Percentiles rank a stretch among this genome's conserved stretches.
phyloP scores from a whole-genome alignment of 30 jellyfish, hydroid and myxozoan genomes.

The Turritopsis dohrnii region DNA sequence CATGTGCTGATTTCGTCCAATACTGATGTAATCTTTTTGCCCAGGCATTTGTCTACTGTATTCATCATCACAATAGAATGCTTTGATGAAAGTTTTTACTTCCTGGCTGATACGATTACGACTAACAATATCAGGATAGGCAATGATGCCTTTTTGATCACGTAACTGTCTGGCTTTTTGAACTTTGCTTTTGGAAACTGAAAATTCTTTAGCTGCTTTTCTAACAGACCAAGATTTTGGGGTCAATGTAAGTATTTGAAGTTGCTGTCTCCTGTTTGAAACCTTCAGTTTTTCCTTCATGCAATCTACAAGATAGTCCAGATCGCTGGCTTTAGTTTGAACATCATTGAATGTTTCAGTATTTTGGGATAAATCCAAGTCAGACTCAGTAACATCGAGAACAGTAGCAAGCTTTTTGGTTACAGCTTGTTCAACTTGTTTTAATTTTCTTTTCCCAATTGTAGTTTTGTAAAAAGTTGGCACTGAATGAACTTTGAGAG shows the following conservation, averaged over 20 bases:
- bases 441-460: background rate
- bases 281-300: slow-evolving; percentile 28
- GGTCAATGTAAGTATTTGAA: slow-evolving; percentile 32
- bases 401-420: background rate
- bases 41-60: slow-evolving; percentile 52
- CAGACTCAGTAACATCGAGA: slow-evolving; percentile 8
- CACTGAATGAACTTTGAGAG: slow-evolving; percentile 1
- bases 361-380: background rate
- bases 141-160: slow-evolving; percentile 12
- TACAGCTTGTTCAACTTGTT: slow-evolving; percentile 3
- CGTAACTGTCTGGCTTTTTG: slow-evolving; percentile 11
- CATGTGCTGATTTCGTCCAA: slow-evolving; percentile 22
- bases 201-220: slow-evolving; percentile 33
- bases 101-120: slow-evolving; percentile 10
- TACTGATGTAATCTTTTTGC: slow-evolving; percentile 44
- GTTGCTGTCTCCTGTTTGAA: slow-evolving; percentile 26
- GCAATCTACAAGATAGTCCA: slow-evolving; percentile 23
- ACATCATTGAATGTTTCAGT: background rate
- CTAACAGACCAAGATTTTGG: slow-evolving; percentile 30
- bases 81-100: background rate
- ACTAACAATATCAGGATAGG: slow-evolving; percentile 10
- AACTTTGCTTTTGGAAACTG: background rate
- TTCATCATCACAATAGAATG: slow-evolving; percentile 59
- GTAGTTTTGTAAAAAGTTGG: background rate
- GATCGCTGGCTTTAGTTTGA: slow-evolving; percentile 11